Conservation (phyloP, 2,888 invertebrate species). For the Lasioglossum calceatum region DNA sequence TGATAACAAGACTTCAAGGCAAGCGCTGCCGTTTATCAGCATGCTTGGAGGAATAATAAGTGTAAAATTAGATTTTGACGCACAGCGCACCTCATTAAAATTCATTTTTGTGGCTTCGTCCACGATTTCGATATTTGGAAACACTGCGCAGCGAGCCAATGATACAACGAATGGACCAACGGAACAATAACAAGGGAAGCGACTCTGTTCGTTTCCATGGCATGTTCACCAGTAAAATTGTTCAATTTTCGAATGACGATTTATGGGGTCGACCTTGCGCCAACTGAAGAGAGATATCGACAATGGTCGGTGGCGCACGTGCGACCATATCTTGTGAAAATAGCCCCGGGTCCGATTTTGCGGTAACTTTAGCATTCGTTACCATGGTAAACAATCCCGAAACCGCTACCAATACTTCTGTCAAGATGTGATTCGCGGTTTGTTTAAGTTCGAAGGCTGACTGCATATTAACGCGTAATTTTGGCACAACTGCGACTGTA, state of each 20-base stretch:
- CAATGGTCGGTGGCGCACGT: not conserved
- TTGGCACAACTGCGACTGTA: slow-evolving; percentile 30
- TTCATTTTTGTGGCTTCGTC: too few species aligned
- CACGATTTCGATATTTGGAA: not conserved
- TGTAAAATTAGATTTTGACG: not conserved
- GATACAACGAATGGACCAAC: not conserved
- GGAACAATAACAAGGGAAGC: not conserved
- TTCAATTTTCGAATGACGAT: slow-evolving; percentile 39
- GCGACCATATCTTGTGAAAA: not conserved
- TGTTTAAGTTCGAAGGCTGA: not conserved
- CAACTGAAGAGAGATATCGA: slow-evolving; percentile 58
- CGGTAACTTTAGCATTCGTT: not conserved
- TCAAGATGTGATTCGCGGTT: not conserved
- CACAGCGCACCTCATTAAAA: not conserved
- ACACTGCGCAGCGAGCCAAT: not conserved
- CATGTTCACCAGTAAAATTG: slow-evolving; percentile 30
- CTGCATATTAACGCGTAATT: slow-evolving; percentile 10
- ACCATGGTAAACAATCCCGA: not conserved
- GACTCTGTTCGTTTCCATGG: not conserved
- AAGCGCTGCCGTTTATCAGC: not conserved
- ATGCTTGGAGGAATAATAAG: not conserved
- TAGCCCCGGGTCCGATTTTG: not conserved
- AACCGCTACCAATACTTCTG: not conserved
- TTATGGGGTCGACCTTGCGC: slow-evolving; percentile 57
- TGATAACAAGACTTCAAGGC: not conserved